Conservation (phyloP, 2,797 vertebrate species). For the Babyrousa celebensis region DNA sequence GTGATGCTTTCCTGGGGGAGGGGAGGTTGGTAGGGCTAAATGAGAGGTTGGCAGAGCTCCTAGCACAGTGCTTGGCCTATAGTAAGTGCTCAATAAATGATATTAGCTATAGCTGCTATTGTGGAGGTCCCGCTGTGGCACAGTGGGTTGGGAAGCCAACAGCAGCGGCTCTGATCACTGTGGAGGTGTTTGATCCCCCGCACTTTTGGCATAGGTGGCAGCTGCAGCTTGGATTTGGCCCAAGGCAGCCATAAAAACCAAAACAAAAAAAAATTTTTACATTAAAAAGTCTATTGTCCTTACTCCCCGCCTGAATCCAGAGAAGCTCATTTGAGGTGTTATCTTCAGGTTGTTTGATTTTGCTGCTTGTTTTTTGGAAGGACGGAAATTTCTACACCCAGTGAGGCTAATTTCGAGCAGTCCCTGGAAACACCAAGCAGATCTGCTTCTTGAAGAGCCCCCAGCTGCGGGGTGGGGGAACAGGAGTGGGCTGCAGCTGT, state of each 20-base stretch:
- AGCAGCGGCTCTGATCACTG: no score
- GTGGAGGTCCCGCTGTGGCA: no score
- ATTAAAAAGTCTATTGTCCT: constrained; percentile 35
- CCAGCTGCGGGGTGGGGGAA: background rate
- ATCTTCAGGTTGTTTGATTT: constrained; percentile 67
- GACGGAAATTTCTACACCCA: background rate
- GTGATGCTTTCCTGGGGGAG: background rate
- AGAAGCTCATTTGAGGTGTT: constrained; percentile 16
- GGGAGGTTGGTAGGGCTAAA: background rate
- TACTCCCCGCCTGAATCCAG: constrained; percentile 3
- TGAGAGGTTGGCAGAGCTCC: constrained; percentile 39
- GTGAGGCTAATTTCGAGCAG: background rate
- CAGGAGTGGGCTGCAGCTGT: background rate
- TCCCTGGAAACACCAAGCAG: background rate
- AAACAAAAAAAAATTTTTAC: no score
- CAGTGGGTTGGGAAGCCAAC: no score
- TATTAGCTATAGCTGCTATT: background rate
- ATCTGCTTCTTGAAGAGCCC: background rate
- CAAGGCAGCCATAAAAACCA: no score
- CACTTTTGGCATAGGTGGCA: no score
- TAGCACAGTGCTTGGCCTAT: background rate
- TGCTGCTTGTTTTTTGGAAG: constrained; percentile 29
- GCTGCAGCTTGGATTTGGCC: no score
- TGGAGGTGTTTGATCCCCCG: no score
- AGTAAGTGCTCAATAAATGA: constrained; percentile 59